Base-by-base conservation (phyloP, 1,140 invertebrate genomes). In the Portunus trituberculatus region DNA sequence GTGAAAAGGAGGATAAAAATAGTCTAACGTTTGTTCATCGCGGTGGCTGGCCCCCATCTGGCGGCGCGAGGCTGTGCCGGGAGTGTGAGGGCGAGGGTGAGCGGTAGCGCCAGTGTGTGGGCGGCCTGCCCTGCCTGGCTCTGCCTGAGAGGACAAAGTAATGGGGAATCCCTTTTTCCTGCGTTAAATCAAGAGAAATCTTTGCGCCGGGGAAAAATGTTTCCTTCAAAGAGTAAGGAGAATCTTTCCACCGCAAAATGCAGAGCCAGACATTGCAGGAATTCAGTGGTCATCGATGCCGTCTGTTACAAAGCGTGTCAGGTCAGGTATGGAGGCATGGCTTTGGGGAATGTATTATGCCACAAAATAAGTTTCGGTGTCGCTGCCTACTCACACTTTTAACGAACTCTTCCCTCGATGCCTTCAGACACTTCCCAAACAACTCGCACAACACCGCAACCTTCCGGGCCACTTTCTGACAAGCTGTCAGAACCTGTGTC, bases 361-460 rank as follows among this genome's bases (percentile, higher is more conserved):
- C n/a, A 76, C 20, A 76, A 76, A 76, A 76, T 76, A 76, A 1
- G 67, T 20, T 20, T 0, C 67, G 20, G 67, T 76, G 67, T 76
- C 67, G 67, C 67, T 25, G 67, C 67, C 67, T n/a, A 76, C 67
- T 20, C 67, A n/a, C 67, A 76, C 67, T 76, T 76, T 76, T 76
- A 76, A 76, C 67, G 20, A 76, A 76, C 67, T 76, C 67, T 76
- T 76, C 67, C 67, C 67, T 76, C 67, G 20, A 76, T 76, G 67
- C 67, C 67, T 25, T 25, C 67, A 76, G 67, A 76, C 67, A 76
- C n/a, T 76, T 76, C 20, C 67, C 67, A 76, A 76, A 76, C 67
- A 76, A 76, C 67, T 76, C 67, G 67, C 67, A 76, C 67, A 76
- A 76, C 67, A 76, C 67, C 67, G 67, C 67, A 76, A 76, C 67